Percentiles rank a stretch among this genome's conserved stretches.
These are phyloP conservation scores for Pandion haliaetus DNA, from an alignment of 2,113 vertebrate species.

Conservation along the genomic window DNA sequence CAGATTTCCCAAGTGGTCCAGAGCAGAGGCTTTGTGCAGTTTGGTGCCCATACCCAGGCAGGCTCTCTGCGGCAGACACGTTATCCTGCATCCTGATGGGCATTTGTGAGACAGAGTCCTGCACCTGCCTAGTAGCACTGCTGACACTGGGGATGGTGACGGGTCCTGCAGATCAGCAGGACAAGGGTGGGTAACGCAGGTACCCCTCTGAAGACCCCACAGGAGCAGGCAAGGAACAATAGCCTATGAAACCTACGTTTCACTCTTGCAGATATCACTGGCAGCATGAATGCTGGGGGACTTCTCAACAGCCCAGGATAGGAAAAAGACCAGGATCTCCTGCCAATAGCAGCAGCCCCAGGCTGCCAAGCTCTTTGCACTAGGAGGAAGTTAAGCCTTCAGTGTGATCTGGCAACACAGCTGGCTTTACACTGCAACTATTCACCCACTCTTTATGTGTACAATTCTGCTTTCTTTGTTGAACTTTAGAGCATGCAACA, in stretches of 20 bases:
- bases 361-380: not conserved
- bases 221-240: not conserved
- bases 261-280: not conserved
- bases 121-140: no score
- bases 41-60: not conserved
- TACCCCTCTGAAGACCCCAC: not conserved
- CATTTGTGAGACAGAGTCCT: not conserved
- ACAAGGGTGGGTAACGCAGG: not conserved
- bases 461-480: not conserved
- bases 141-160: not conserved
- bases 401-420: not conserved
- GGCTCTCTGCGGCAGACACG: not conserved
- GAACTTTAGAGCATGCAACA: not conserved
- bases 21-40: not conserved
- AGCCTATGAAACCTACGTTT: not conserved
- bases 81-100: not conserved
- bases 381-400: not conserved
- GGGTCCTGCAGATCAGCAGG: not conserved
- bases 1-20: rapidly evolving
- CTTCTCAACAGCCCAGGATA: not conserved
- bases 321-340: not conserved
- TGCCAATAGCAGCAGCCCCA: not conserved
- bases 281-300: not conserved
- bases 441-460: not conserved
- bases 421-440: not conserved